These are phyloP conservation scores for Orchesellides sinensis DNA, from an alignment of 2,888 invertebrate genomes.

Conservation along the genomic window DNA sequence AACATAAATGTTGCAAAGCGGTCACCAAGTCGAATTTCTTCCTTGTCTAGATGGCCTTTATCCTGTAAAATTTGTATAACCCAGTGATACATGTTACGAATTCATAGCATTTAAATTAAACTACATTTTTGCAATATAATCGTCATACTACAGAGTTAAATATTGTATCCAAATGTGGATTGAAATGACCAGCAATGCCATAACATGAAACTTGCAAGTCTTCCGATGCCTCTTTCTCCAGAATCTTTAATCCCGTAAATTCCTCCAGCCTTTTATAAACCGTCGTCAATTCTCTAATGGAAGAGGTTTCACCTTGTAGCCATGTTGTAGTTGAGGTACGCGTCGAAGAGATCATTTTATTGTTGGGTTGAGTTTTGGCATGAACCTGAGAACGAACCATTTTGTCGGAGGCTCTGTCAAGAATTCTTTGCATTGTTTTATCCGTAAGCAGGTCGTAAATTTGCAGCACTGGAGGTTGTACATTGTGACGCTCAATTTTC, in stretches of 20 bases:
- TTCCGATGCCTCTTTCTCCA: conserved; percentile 72
- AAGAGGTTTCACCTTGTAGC: conserved; percentile 73
- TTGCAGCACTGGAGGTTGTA: conserved; percentile 74
- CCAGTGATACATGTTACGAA: background rate
- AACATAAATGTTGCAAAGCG: conserved; percentile 72
- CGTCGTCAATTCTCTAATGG: conserved; percentile 71
- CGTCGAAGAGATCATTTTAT: conserved; percentile 75
- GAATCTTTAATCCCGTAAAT: conserved; percentile 76
- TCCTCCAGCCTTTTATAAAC: conserved; percentile 71
- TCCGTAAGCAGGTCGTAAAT: conserved; percentile 76
- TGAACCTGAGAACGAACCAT: conserved; percentile 76
- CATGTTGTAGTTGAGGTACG: conserved; percentile 77
- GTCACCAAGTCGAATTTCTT: conserved; percentile 63
- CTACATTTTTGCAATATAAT: background rate
- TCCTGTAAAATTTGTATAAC: background rate
- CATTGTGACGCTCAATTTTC: conserved; percentile 75
- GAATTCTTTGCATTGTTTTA: conserved; percentile 73
- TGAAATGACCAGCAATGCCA: conserved; percentile 79
- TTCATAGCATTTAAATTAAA: background rate
- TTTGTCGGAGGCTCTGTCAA: conserved; percentile 72
- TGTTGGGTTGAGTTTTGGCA: conserved; percentile 14
- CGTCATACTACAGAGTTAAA: conserved; percentile 57
- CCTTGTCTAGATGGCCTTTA: background rate
- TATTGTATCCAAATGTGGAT: conserved; percentile 77
- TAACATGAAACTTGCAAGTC: conserved; percentile 77